Base-by-base conservation (phyloP, 2,797 vertebrate species). In the Huso huso region DNA sequence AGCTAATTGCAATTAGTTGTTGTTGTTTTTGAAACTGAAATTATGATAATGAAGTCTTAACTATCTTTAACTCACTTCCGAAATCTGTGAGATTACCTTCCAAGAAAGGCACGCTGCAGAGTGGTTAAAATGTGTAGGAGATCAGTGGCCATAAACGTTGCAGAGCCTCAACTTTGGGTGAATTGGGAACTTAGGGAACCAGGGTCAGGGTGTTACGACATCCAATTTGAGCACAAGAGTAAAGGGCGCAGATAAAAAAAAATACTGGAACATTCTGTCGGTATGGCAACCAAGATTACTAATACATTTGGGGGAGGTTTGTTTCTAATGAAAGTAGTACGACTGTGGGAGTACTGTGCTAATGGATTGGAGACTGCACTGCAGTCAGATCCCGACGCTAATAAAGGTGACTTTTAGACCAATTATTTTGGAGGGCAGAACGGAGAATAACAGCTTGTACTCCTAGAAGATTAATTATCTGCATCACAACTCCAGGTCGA, bases 241-340 rank as follows among this genome's bases (percentile, higher is more conserved):
- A 58, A n/a, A 58, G 11, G 6, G 53, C 23, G 58, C 8, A 48
- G 48, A 18, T n/a, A 15, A 37, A 37, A 37, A 2, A 18, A 65
- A 55, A 48, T 12, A 10, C 37, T 12, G n/a, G 53, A 49, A 10
- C 58, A 37, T 49, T 8, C 63, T 8, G 68, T 69, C 23, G 58
- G 63, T 69, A 69, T 61, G 63, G 63, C 58, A 69, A 65, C 63
- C n/a, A 50, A 60, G 57, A 51, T 59, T 53, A 50, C 23, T 59
- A 48, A 69, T 65, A 52, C 37, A 50, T 37, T 69, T 13, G 64
- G 11, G 55, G 48, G 62, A 66, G 64, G 58, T 66, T 37, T 3
- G 23, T 37, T 66, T 37, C 48, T 58, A 66, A 55, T 57, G n/a
- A 10, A 18, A 6, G 55, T 49, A 18, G 50, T n/a, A 7, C 12